Conservation (phyloP, 2,888 invertebrate species). For the Tanytarsus gracilentus region DNA sequence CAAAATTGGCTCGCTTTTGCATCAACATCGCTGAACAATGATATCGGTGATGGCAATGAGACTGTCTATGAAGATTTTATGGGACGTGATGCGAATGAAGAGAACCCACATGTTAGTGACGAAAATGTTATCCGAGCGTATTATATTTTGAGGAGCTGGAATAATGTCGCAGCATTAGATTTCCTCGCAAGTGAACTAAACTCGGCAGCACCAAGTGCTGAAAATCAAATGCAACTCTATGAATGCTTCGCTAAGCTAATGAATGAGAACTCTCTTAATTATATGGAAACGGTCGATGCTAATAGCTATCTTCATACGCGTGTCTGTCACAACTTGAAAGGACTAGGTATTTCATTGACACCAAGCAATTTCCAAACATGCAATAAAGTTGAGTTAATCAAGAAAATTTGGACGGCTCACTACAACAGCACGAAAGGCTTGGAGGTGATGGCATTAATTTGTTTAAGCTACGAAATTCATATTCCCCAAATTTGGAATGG, state of each 20-base stretch:
- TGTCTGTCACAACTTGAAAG: constrained; percentile 41
- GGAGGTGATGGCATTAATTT: constrained; percentile 40
- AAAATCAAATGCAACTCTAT: constrained; percentile 40
- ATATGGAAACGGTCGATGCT: constrained; percentile 37
- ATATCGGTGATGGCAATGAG: constrained; percentile 37
- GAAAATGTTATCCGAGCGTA: constrained; percentile 35
- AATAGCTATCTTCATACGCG: constrained; percentile 40
- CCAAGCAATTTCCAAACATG: constrained; percentile 41
- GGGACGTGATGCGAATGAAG: constrained; percentile 4
- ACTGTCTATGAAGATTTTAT: constrained; percentile 40
- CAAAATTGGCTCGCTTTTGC: constrained; percentile 40
- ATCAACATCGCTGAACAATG: constrained; percentile 33
- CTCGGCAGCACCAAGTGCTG: constrained; percentile 34
- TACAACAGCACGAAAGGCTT: constrained; percentile 38
- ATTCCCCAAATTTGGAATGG: constrained; percentile 42
- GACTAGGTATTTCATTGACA: constrained; percentile 40
- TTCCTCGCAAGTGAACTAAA: constrained; percentile 37
- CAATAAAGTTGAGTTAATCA: constrained; percentile 41
- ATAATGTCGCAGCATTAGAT: constrained; percentile 37
- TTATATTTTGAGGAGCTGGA: constrained; percentile 42
- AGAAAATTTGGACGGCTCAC: constrained; percentile 41
- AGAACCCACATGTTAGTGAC: neutral
- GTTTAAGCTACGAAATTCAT: constrained; percentile 40
- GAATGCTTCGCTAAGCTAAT: constrained; percentile 42
- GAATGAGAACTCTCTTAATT: constrained; percentile 36